phyloP scores from a whole-genome alignment of 2,113 vertebrate species.

The Takifugu flavidus region DNA sequence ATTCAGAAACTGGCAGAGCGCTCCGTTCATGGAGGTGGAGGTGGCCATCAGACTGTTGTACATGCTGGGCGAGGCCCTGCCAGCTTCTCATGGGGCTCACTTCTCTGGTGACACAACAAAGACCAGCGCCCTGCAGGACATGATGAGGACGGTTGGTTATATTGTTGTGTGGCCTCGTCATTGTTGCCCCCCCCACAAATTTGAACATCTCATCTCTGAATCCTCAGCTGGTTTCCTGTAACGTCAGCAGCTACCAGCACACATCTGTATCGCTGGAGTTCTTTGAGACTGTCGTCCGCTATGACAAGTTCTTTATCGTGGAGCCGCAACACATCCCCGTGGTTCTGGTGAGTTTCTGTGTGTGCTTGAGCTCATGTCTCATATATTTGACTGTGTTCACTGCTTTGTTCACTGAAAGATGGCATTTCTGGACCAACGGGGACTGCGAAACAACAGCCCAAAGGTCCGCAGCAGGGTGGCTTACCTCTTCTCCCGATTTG shows the following conservation, averaged over 20 bases:
- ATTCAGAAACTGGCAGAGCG: conserved; percentile 88
- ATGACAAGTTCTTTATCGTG: conserved; percentile 95
- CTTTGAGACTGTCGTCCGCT: conserved; percentile 94
- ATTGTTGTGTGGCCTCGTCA: background rate
- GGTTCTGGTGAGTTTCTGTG: conserved; percentile 80
- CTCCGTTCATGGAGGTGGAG: conserved; percentile 94
- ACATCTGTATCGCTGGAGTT: conserved; percentile 93
- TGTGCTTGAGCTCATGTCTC: background rate
- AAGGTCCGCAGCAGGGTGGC: conserved; percentile 95
- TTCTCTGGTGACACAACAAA: conserved; percentile 93
- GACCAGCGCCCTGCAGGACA: conserved; percentile 91
- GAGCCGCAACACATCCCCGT: conserved; percentile 95
- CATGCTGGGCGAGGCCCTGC: conserved; percentile 97
- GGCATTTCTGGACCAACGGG: conserved; percentile 96
- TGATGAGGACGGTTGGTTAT: conserved; percentile 89
- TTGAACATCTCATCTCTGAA: background rate
- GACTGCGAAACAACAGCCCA: conserved; percentile 89
- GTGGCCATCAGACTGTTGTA: conserved; percentile 92
- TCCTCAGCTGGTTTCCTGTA: conserved; percentile 86
- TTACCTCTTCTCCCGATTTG: conserved; percentile 96
- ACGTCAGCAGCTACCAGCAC: conserved; percentile 93
- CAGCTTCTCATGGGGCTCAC: conserved; percentile 91
- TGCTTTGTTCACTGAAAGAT: conserved; percentile 75
- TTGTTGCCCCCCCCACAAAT: background rate
- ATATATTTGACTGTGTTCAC: too few relatives aligned